Evolutionary conservation across 1,140 invertebrate genomes (phyloP).

Genomic region (Eufriesea mexicana): DNA sequence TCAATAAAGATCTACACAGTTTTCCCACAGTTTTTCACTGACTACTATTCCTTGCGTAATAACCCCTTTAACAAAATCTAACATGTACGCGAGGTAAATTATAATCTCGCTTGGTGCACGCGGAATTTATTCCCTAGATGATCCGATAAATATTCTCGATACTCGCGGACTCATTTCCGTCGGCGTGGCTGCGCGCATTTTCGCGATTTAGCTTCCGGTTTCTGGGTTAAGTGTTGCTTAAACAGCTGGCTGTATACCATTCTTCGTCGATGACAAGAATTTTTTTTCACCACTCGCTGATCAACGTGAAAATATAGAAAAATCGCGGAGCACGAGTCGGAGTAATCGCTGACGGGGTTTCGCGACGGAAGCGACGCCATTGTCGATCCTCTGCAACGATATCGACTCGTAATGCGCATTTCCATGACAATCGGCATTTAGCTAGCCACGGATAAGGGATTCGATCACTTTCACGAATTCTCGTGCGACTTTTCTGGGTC

Average conservation of each 20-base stretch:
- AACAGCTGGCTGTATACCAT: conserved; percentile 6
- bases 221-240: conserved; percentile 26
- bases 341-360: not conserved
- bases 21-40: too few relatives aligned
- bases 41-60: too few relatives aligned
- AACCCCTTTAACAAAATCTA: too few relatives aligned
- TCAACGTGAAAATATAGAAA: not conserved
- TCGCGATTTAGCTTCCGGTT: not conserved
- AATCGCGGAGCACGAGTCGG: not conserved
- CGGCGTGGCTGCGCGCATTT: not conserved
- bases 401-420: not conserved
- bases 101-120: not conserved
- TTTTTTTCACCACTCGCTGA: not conserved
- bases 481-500: conserved; percentile 41
- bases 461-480: conserved; percentile 47
- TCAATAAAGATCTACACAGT: too few relatives aligned
- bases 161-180: not conserved
- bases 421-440: conserved; percentile 25
- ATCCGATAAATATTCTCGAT: not conserved
- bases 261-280: not conserved
- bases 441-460: not conserved
- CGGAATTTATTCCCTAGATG: not conserved
- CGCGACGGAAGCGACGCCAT: not conserved
- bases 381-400: not conserved
- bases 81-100: too few relatives aligned